Evolutionary conservation across 2,888 invertebrate genomes (phyloP), one percentile per base, ranked within the genome.

Genomic region (Tiphia femorata): DNA sequence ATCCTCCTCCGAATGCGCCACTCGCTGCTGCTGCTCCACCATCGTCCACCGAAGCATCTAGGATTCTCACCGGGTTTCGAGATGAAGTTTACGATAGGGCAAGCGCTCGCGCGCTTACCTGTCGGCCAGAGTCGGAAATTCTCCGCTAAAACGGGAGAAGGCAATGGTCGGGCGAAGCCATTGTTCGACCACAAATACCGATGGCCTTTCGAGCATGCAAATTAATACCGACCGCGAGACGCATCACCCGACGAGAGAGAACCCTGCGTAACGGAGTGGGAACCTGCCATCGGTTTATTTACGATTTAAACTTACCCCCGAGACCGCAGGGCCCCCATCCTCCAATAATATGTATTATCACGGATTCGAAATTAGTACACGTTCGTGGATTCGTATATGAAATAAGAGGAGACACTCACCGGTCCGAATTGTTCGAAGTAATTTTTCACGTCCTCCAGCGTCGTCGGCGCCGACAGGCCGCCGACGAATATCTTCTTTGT

Each of bases 401-500:
- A 21, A 7, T 33, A 3, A 3, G 14, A 14, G 6, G 35, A 14
- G 12, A 10, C 42, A 90, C 95, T 94, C 86, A 99, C 98, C 94
- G 97, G 96, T 87, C 98, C 98, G 86, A 97, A 98, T 87, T 98
- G 97, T 88, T 97, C 97, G 88, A 99, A 99, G 88, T 99, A 99
- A 87, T 95, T 96, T 91, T 98, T 98, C 85, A 99, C 97, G 86
- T 99, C 98, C 87, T 99, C 98, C 85, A 98, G 91, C 84, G 98
- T 99, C 84, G 98, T 98, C 84, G 97, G 96, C 84, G 98, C 98
- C 82, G 98, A 98, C 82, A 99, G 90, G 84, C 99, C 99, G 81
- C 99, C 99, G 84, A 99, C 98, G 89, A 99, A 99, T 88, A 99
- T 98, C 90, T 99, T 99, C 93, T 98, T 99, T 89, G 98, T 99